A percentile compares a stretch with the other conserved stretches of the same genome.
Conservation (phyloP, 2,797 vertebrate species). For the Adrianichthys oophorus region DNA sequence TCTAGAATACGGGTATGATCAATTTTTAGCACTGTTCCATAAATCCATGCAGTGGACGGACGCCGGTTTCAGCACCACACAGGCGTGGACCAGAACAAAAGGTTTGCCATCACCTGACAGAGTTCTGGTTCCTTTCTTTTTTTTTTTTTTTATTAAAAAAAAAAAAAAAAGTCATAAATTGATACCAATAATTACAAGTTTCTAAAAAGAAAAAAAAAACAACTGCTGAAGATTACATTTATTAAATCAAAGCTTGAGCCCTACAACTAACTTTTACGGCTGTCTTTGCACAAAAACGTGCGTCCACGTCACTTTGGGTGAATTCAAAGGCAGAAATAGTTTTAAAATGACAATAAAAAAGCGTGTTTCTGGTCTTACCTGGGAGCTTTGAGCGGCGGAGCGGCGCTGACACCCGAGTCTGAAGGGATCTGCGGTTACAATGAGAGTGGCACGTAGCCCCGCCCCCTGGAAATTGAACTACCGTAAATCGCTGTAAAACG, state of each 20-base stretch:
- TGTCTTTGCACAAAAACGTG: background rate
- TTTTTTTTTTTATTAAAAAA: no score
- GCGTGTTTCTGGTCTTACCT: constrained; percentile 58
- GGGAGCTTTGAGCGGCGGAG: constrained; percentile 44
- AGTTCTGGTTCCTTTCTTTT: no score
- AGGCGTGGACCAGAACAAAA: constrained; percentile 79
- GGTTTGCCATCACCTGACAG: no score
- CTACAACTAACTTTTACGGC: constrained; percentile 29
- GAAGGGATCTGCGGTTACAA: constrained; percentile 48
- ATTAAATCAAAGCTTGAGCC: background rate
- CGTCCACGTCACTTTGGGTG: background rate
- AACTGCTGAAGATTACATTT: background rate
- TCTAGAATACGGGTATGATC: no score
- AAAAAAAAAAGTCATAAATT: no score
- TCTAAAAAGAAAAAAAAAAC: no score
- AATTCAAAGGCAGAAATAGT: background rate
- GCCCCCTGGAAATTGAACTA: constrained; percentile 39
- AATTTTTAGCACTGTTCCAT: no score
- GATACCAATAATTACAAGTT: no score
- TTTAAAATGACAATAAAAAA: constrained; percentile 5
- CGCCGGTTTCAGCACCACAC: constrained; percentile 69
- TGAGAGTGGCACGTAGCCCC: constrained; percentile 39
- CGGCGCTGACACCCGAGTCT: constrained; percentile 48
- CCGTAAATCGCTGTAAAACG: constrained; percentile 52
- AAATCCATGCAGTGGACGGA: no score